Evolutionary conservation across 2,113 vertebrate genomes (phyloP).

Genomic region (Urocynchramus pylzowi): DNA sequence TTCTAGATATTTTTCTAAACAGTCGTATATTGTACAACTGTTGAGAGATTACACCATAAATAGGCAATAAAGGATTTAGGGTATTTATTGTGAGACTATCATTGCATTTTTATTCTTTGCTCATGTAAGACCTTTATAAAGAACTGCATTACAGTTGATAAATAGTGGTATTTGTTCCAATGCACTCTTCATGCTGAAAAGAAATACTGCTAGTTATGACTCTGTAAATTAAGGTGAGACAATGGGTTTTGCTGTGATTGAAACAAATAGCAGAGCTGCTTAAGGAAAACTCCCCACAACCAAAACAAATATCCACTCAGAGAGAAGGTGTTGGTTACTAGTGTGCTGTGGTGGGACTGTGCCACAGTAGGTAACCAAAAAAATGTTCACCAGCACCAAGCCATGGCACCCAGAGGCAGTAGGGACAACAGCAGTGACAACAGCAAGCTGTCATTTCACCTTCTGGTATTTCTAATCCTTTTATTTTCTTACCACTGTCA

Average conservation of each 20-base stretch:
- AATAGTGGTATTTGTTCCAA: constrained; percentile 65
- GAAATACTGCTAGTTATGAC: constrained; percentile 61
- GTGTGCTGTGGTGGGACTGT: background rate
- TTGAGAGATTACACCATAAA: constrained; percentile 59
- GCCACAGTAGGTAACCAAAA: background rate
- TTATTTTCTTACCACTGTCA: background rate
- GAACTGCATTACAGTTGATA: constrained; percentile 66
- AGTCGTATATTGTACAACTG: constrained; percentile 46
- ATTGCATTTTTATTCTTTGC: constrained; percentile 66
- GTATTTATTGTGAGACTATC: constrained; percentile 68
- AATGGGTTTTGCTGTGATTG: constrained; percentile 58
- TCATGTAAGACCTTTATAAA: constrained; percentile 65
- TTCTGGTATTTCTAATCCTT: constrained; percentile 20
- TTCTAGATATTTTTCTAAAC: constrained; percentile 41
- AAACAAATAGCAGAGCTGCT: constrained; percentile 58
- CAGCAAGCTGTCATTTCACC: constrained; percentile 29
- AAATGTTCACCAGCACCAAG: constrained; percentile 8
- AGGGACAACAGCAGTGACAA: constrained; percentile 31
- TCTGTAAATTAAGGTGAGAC: constrained; percentile 69
- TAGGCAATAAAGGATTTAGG: constrained; percentile 64
- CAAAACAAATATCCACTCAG: background rate
- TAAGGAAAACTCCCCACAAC: constrained; percentile 3
- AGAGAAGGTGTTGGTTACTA: background rate
- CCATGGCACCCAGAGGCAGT: constrained; percentile 13
- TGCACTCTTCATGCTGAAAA: constrained; percentile 53